Conservation (phyloP, 2,888 invertebrate species). For the Drosophila melanocephala region DNA sequence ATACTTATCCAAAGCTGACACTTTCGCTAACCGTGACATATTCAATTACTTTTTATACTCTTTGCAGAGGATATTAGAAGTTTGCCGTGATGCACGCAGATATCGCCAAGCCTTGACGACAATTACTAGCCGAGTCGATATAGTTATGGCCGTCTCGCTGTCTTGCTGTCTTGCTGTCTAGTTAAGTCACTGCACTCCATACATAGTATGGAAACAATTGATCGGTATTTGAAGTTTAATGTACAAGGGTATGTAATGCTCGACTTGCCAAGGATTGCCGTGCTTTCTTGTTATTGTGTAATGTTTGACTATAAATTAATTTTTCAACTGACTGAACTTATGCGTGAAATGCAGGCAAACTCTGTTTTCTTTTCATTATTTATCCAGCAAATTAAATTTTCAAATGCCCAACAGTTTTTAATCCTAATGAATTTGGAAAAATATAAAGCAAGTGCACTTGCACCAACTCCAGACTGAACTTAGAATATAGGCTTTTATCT, state of each 20-base stretch:
- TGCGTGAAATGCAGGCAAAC: background rate
- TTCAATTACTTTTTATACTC: background rate
- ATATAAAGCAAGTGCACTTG: background rate
- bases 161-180: background rate
- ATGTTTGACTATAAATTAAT: conserved; percentile 10
- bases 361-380: background rate
- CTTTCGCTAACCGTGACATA: background rate
- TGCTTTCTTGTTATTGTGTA: background rate
- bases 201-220: no score
- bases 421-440: background rate
- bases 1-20: background rate
- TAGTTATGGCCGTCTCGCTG: background rate
- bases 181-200: background rate
- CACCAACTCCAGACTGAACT: background rate
- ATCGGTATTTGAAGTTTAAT: background rate
- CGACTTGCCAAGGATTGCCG: background rate
- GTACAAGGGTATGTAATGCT: background rate
- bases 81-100: background rate
- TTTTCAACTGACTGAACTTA: background rate
- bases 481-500: background rate
- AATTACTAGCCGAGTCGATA: background rate
- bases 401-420: background rate
- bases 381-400: background rate
- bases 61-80: background rate
- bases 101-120: background rate